A percentile compares a stretch with the other conserved stretches of the same genome.
These are phyloP conservation scores for Eristalinus aeneus DNA, from an alignment of 2,888 invertebrate species.

Conservation along the genomic window DNA sequence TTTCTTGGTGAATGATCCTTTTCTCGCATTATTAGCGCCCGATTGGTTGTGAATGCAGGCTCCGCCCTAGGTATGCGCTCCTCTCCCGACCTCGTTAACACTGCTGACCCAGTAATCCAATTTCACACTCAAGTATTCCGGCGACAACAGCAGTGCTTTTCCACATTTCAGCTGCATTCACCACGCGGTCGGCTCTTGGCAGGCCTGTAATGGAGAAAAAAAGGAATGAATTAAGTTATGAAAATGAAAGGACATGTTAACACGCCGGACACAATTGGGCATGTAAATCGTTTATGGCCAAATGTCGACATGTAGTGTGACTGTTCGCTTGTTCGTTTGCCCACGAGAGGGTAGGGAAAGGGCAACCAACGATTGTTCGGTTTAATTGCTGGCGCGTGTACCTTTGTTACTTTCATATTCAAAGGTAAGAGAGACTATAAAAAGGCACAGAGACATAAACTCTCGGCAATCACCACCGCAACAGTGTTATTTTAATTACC, in stretches of 20 bases:
- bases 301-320: slow-evolving; percentile 31
- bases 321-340: slow-evolving; percentile 4
- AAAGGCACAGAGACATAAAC: slow-evolving; percentile 38
- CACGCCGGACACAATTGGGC: slow-evolving; percentile 17
- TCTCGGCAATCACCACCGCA: slow-evolving; percentile 40
- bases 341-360: slow-evolving; percentile 29
- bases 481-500: slow-evolving; percentile 69
- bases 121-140: slow-evolving; percentile 39
- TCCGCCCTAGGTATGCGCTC: slow-evolving; percentile 41
- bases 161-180: slow-evolving; percentile 63
- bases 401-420: slow-evolving; percentile 64
- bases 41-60: slow-evolving; percentile 36
- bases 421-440: slow-evolving; percentile 39
- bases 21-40: slow-evolving; percentile 88
- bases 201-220: slow-evolving; percentile 43
- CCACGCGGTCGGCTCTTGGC: slow-evolving; percentile 49
- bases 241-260: slow-evolving; percentile 56
- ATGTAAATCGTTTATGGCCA: slow-evolving; percentile 44
- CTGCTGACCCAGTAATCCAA: slow-evolving; percentile 58
- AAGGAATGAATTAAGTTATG: slow-evolving; percentile 34
- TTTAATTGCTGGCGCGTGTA: slow-evolving; percentile 60
- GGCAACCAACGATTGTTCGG: slow-evolving; percentile 40
- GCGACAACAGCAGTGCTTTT: slow-evolving; percentile 27
- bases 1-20: slow-evolving; percentile 95
- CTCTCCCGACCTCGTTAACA: not conserved